These are phyloP conservation scores for Salvelinus alpinus DNA, from an alignment of 2,113 vertebrate genomes.

Conservation along the genomic window DNA sequence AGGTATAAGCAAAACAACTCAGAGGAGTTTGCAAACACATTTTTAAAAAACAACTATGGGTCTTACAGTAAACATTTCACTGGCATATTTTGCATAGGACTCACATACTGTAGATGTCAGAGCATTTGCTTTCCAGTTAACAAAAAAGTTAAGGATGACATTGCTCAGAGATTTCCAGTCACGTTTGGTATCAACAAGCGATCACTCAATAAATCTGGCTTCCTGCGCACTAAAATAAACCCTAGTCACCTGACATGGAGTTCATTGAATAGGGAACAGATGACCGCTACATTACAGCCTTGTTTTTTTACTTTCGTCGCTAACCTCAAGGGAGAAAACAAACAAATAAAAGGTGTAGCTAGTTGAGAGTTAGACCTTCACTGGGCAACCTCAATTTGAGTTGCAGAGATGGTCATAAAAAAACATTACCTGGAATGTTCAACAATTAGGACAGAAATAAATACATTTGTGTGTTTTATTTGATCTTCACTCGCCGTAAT, in stretches of 20 bases:
- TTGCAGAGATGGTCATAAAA: background rate
- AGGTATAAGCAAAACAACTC: no score
- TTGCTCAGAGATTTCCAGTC: conserved; percentile 4
- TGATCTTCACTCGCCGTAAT: no score
- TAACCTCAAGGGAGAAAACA: background rate
- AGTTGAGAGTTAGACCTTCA: background rate
- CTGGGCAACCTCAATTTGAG: background rate
- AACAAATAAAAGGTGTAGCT: background rate
- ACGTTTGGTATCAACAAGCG: background rate
- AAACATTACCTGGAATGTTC: no score
- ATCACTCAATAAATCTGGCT: background rate
- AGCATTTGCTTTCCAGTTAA: background rate
- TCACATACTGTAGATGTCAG: background rate
- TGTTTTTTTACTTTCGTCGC: conserved; percentile 5
- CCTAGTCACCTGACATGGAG: conserved; percentile 14
- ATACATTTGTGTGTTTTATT: no score
- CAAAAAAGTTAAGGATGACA: background rate
- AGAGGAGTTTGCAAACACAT: no score
- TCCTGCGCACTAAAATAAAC: background rate
- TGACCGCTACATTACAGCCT: conserved; percentile 6
- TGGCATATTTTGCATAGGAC: no score
- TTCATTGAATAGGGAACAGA: conserved; percentile 14
- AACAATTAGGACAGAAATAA: background rate
- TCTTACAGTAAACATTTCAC: no score
- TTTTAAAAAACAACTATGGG: no score